Evolutionary conservation across 2,888 invertebrate species (phyloP).

Genomic region (Caenorhabditis doughertyi): DNA sequence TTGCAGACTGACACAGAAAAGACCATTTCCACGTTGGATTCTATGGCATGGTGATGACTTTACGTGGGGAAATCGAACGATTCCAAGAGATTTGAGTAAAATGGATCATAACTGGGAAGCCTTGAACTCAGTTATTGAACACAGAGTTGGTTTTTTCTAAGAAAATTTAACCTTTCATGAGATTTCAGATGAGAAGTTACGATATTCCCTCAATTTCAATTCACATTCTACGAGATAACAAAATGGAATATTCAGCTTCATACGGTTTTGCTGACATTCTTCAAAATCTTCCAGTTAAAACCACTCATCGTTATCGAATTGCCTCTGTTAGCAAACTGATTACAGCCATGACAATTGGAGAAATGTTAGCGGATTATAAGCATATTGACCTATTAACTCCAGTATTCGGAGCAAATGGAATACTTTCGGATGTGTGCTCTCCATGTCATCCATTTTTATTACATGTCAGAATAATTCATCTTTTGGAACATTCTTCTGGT

Average conservation of each 20-base stretch:
- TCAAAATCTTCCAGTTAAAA: conserved; percentile 49
- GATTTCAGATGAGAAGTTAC: conserved; percentile 66
- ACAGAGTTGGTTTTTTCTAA: conserved; percentile 30
- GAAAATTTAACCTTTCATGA: not conserved
- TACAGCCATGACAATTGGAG: conserved; percentile 72
- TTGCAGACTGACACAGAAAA: conserved; percentile 42
- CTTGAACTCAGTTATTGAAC: conserved; percentile 50
- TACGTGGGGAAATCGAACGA: conserved; percentile 60
- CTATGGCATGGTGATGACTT: conserved; percentile 69
- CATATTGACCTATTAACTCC: conserved; percentile 53
- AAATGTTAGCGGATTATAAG: conserved; percentile 64
- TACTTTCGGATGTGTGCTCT: conserved; percentile 48
- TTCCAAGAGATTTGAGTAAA: conserved; percentile 51
- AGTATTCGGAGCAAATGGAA: conserved; percentile 70
- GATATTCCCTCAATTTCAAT: conserved; percentile 74
- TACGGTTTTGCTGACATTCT: conserved; percentile 73
- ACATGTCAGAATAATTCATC: conserved; percentile 62
- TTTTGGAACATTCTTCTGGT: conserved; percentile 72
- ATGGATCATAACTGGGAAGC: conserved; percentile 39
- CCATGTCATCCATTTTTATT: conserved; percentile 63
- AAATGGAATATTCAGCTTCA: conserved; percentile 60
- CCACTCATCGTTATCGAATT: conserved; percentile 68
- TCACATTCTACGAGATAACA: conserved; percentile 55
- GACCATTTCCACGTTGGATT: conserved; percentile 62
- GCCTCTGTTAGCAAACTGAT: conserved; percentile 73